Base-by-base conservation (phyloP, 2,888 invertebrate species). In the Limnephilus auricula region DNA sequence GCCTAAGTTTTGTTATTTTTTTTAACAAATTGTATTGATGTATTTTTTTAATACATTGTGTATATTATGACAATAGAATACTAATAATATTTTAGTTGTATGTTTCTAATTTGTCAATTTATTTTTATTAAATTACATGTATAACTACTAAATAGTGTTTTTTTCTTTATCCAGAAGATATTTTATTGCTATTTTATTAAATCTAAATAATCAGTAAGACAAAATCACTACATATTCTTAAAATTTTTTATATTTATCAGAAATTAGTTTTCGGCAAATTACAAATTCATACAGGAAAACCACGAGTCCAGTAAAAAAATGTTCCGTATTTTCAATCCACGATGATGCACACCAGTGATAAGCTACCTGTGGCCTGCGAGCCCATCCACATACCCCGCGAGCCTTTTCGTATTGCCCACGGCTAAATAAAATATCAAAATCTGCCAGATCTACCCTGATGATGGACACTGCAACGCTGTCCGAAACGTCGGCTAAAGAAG, bases 61-160 rank as follows among this genome's bases (percentile, higher is more conserved):
- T 32, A 32, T 82, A 65, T 65, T 65, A 37, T 34, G 82, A 82
- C 34, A 82, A 82, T 25, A 82, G 13, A 32, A 85, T 85, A 85
- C 34, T 85, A 85, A 85, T 40, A n/a, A 85, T 85, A n/a, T 40
- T 85, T 25, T 85, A 85, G 85, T 40, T 37, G 37, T 85, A 85
- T 85, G 40, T 85, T 65, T 37, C 37, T 40, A 85, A 85, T n/a
- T 40, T 85, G 85, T n/a, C 85, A 85, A 40, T 85, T 45, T 85
- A 85, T 85, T 85, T 82, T 85, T 45, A 85, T 37, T 34, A 85
- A 40, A 85, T 85, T 40, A 85, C n/a, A 13, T 40, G 30, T 85
- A n/a, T 40, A n/a, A n/a, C n/a, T n/a, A 40, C 37, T 40, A 85
- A 85, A 85, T 18, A 40, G 25, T 30, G 12, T 85, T 85, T 25